A percentile compares a stretch with the other conserved stretches of the same genome.
Evolutionary conservation across 2,797 vertebrate genomes (phyloP).

Genomic region (Rhinophrynus dorsalis): DNA sequence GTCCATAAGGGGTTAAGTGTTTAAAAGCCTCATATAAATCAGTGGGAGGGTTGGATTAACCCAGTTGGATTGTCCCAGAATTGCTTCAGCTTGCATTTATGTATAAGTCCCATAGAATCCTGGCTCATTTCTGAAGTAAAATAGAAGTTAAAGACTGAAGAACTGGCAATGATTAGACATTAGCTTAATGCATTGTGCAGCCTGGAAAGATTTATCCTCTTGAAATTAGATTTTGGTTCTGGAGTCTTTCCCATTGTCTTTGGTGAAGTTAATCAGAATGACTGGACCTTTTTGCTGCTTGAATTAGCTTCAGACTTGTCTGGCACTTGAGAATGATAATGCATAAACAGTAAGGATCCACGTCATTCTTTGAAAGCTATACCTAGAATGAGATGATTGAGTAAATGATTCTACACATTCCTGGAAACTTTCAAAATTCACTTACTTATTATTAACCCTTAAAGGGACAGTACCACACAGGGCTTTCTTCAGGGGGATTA

Average conservation of each 20-base stretch:
- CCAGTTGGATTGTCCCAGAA: too few species aligned
- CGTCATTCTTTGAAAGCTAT: not conserved
- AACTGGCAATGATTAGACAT: conserved; percentile 37
- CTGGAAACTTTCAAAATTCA: too few species aligned
- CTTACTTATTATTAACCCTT: too few species aligned
- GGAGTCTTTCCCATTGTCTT: conserved; percentile 43
- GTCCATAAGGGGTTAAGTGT: too few species aligned
- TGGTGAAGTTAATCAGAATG: conserved; percentile 43
- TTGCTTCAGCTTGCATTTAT: too few species aligned
- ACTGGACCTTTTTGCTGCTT: conserved; percentile 38
- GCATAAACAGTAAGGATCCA: not conserved
- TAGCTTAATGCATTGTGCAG: conserved; percentile 47
- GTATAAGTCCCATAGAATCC: too few species aligned
- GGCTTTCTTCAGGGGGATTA: too few species aligned
- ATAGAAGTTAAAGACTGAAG: conserved; percentile 27
- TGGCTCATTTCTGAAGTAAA: conserved; percentile 21
- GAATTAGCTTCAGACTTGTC: not conserved
- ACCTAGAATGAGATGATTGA: too few species aligned
- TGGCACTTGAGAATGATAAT: conserved; percentile 12
- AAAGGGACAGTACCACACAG: too few species aligned
- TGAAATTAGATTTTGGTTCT: conserved; percentile 45
- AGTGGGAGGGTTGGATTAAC: too few species aligned
- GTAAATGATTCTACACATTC: too few species aligned
- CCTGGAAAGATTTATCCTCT: conserved; percentile 37
- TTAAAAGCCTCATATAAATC: too few species aligned